These are phyloP conservation scores for Champsocephalus esox DNA, from an alignment of 2,797 vertebrate genomes.

Conservation along the genomic window DNA sequence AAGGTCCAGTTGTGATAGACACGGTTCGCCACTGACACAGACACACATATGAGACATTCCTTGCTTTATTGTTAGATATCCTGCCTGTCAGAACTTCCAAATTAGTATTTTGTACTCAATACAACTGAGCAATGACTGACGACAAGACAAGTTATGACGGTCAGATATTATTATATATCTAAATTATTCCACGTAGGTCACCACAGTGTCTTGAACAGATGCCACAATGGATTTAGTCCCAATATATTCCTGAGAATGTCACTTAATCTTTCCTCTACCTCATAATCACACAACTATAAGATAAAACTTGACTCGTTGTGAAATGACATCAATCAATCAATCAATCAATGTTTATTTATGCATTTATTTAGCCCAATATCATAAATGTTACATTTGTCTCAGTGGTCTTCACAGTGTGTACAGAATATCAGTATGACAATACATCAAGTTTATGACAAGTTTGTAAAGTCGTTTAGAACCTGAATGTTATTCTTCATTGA, in stretches of 20 bases:
- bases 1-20: too few species aligned
- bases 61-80: too few species aligned
- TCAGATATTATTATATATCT: not conserved
- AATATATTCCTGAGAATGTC: not conserved
- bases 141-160: not conserved
- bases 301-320: not conserved
- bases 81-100: not conserved
- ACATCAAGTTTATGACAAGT: not conserved
- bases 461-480: not conserved
- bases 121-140: not conserved
- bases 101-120: not conserved
- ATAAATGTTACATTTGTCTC: too few species aligned
- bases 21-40: too few species aligned
- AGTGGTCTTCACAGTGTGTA: too few species aligned
- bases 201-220: not conserved
- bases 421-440: too few species aligned
- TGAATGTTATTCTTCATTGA: not conserved
- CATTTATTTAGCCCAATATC: too few species aligned
- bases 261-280: conserved; percentile 5
- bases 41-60: too few species aligned
- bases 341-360: too few species aligned
- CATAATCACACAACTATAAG: not conserved
- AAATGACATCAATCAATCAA: too few species aligned
- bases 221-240: not conserved
- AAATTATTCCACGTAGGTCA: not conserved